Evolutionary conservation across 2,888 invertebrate species (phyloP).

Genomic region (Platerodrilus igneus): DNA sequence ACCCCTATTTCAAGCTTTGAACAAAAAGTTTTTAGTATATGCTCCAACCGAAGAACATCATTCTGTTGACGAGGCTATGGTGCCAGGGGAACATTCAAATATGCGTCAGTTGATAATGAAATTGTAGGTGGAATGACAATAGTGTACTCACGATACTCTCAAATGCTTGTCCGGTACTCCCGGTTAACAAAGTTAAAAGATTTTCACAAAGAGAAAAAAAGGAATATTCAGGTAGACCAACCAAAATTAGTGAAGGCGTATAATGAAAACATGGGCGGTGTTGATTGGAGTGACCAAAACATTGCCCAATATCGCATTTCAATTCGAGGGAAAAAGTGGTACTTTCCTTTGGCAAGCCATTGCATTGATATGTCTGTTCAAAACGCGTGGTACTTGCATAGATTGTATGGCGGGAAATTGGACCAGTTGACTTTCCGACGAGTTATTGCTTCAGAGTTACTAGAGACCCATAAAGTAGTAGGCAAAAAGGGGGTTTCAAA

Average conservation of each 20-base stretch:
- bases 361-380: constrained; percentile 28
- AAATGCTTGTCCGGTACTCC: constrained; percentile 6
- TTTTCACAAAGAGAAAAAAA: constrained; percentile 10
- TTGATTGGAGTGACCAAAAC: constrained; percentile 29
- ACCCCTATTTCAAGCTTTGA: constrained; percentile 27
- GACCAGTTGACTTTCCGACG: constrained; percentile 30
- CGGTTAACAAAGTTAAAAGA: constrained; percentile 8
- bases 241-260: constrained; percentile 15
- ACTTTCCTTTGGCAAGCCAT: constrained; percentile 29
- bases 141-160: constrained; percentile 10
- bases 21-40: constrained; percentile 28
- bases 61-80: constrained; percentile 25
- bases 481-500: constrained; percentile 4
- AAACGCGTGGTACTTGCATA: constrained; percentile 30
- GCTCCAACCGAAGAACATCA: constrained; percentile 26
- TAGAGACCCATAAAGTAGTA: constrained; percentile 6
- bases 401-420: constrained; percentile 24
- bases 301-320: constrained; percentile 27
- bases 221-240: constrained; percentile 13
- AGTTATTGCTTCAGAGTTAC: constrained; percentile 14
- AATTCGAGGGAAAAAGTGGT: constrained; percentile 34
- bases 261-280: constrained; percentile 27
- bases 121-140: constrained; percentile 13
- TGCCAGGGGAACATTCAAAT: constrained; percentile 7
- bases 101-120: constrained; percentile 3